Conservation (phyloP, 2,797 vertebrate species). For the Yasuhikotakia modesta region DNA sequence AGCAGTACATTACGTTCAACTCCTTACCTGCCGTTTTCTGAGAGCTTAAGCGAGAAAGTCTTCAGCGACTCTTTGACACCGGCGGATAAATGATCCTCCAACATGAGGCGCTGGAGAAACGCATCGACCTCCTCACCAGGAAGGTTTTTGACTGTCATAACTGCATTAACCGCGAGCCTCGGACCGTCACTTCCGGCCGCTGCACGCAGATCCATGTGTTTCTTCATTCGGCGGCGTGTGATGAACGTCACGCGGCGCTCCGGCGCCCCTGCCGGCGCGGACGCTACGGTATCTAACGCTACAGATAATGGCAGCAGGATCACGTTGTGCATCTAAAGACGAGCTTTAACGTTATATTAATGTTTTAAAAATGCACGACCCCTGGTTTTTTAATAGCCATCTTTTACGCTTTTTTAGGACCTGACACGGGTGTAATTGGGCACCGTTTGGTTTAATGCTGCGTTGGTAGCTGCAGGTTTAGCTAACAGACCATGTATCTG, state of each 20-base stretch:
- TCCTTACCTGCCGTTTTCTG: conserved; percentile 42
- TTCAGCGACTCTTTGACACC: conserved; percentile 38
- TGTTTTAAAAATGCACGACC: background rate
- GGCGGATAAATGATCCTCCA: conserved; percentile 15
- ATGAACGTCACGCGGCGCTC: background rate
- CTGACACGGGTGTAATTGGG: no score
- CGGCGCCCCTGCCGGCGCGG: background rate
- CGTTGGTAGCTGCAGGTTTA: background rate
- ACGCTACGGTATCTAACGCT: background rate
- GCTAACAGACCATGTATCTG: conserved; percentile 71
- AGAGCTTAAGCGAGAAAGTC: conserved; percentile 39
- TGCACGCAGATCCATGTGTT: background rate
- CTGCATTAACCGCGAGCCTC: background rate
- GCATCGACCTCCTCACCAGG: background rate
- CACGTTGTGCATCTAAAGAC: background rate
- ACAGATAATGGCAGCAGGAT: no score
- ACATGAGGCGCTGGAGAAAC: conserved; percentile 3
- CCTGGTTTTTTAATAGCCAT: background rate
- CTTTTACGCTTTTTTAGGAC: background rate
- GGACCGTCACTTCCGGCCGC: background rate
- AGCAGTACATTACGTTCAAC: no score
- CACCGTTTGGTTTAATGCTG: conserved; percentile 4
- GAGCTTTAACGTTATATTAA: background rate
- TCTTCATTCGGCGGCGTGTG: background rate
- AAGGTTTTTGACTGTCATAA: conserved; percentile 21